Base-by-base conservation (phyloP, 2,113 vertebrate genomes). In the Rhinolophus ferrumequinum region DNA sequence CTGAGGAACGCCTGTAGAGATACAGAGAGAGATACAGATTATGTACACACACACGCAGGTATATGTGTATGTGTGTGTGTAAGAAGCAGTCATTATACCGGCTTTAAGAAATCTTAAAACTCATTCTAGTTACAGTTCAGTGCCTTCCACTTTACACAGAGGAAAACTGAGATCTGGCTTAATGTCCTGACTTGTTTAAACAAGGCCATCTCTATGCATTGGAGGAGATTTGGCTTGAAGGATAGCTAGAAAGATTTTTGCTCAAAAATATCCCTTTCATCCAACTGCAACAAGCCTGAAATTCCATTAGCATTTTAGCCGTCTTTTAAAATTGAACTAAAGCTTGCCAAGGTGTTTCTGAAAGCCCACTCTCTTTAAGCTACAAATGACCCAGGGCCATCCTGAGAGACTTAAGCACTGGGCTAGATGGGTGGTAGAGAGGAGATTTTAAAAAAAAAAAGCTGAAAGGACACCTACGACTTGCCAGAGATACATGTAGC, bases 321-420 rank as follows among this genome's bases (percentile, higher is more conserved):
- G 73, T 88, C 82, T 91, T 96, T 81, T 69, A 28, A 88, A 62
- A 54, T 3, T 30, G 76, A 81, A 44, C 70, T 13, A 56, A 90
- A 7, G 6, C n/a, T 75, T 41, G 38, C 54, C 83, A 41, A 93
- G 58, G 24, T 84, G 58, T 52, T 93, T 79, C 87, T 96, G 73
- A 92, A 96, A 93, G 92, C 50, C 54, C 11, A 7, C 41, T 80
- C 41, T 93, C 85, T 92, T 90, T n/a, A 82, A 88, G 33, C 15
- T 10, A 13, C 16, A 70, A 21, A 47, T 21, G 67, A 81, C 72
- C 47, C 50, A 26, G 12, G 30, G 26, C 93, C 81, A 82, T 24
- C 75, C 64, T 21, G 66, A 30, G 21, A 83, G 41, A 75, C 56
- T 73, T n/a, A 38, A 38, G 16, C 8, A 0, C 6, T 9, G 6